Base-by-base conservation (phyloP, 2,113 vertebrate species). In the Puffinus mauretanicus region DNA sequence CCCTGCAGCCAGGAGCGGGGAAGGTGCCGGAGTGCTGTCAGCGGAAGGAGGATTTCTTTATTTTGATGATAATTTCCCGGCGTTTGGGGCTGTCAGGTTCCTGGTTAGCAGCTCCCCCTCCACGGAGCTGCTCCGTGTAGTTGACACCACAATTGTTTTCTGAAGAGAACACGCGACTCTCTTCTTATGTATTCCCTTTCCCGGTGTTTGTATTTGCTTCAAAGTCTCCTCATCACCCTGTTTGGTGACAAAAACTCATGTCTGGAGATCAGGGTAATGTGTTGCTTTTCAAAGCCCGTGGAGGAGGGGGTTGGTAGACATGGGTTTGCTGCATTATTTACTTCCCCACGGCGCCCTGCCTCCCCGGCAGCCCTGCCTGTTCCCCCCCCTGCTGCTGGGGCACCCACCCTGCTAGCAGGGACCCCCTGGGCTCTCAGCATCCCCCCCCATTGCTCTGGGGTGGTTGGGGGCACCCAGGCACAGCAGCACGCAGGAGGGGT, bases 221-320 rank as follows among this genome's bases (percentile, higher is more conserved):
- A 97, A 97, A 97, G 97, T 89, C 96, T 97, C 93, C 84, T 96
- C 96, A 76, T 96, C 94, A 97, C 26, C 96, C 96, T 97, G 94
- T 94, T 97, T 96, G 96, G 96, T 97, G 96, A 97, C 97, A 97
- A 96, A 97, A 97, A 97, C 85, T 95, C 96, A 95, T 97, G 96
- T 97, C 95, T 97, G 88, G 90, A 96, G 95, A 94, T 96, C 96
- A 97, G 95, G 93, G 90, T 95, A 97, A 96, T 93, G 95, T 96
- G 95, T 97, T 96, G 91, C 97, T 95, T 81, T 96, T 96, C 97
- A 97, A 96, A 96, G 94, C 87, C 17, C 1, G 3, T 18, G 76
- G 82, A 93, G 95, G 91, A 92, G 91, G 93, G 91, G 88, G 80
- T 75, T 91, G 88, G 96, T 42, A 96, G 93, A 90, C 91, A 75